Percentiles rank a stretch among this genome's conserved stretches.
Conservation (phyloP, 2,113 vertebrate genomes). For the Actenoides lindsayi region DNA sequence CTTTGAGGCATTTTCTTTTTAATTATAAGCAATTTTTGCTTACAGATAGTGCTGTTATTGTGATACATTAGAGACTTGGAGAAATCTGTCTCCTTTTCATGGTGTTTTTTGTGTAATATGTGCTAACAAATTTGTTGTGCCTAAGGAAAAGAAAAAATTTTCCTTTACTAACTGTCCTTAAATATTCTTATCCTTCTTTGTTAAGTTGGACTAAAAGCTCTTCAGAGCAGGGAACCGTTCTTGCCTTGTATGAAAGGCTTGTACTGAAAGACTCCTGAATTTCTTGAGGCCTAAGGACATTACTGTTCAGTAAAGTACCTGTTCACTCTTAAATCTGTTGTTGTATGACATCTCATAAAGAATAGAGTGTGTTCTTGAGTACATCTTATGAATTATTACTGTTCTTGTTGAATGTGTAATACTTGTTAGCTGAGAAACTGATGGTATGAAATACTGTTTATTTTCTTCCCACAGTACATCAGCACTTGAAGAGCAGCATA, state of each 20-base stretch:
- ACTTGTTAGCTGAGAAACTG: background rate
- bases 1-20: background rate
- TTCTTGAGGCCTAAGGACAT: background rate
- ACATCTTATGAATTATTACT: background rate
- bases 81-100: background rate
- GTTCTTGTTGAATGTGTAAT: slow-evolving; percentile 8
- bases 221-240: background rate
- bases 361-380: background rate
- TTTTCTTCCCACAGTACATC: background rate
- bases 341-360: background rate
- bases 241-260: background rate
- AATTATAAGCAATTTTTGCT: background rate
- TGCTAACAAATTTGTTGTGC: background rate
- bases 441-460: background rate
- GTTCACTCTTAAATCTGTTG: slow-evolving; percentile 26
- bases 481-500: background rate
- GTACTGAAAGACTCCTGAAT: background rate
- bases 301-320: background rate
- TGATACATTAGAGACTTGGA: background rate
- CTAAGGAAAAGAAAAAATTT: background rate
- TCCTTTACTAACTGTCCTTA: background rate
- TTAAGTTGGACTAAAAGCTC: background rate
- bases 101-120: accelerated
- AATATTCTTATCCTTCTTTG: background rate
- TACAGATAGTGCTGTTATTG: background rate